A percentile compares a stretch with the other conserved stretches of the same genome.
Evolutionary conservation across 2,797 vertebrate genomes (phyloP).

Genomic region (Hydrolagus colliei): DNA sequence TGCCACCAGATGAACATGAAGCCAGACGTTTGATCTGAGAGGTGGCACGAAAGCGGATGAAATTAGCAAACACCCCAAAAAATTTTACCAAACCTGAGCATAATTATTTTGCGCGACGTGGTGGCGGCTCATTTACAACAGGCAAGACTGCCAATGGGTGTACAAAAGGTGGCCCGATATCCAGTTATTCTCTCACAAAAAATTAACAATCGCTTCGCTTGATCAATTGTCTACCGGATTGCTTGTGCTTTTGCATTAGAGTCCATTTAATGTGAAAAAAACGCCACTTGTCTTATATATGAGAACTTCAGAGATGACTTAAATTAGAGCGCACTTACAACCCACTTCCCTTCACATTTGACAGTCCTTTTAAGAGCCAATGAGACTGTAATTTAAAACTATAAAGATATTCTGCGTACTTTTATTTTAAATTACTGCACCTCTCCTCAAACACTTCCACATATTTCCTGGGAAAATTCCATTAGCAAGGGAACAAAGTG

Average conservation of each 20-base stretch:
- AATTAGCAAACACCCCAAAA: too few relatives aligned
- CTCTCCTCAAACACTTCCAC: conserved; percentile 20
- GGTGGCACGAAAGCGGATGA: too few relatives aligned
- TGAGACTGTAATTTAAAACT: conserved; percentile 27
- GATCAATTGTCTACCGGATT: conserved; percentile 10
- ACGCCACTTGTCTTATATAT: conserved; percentile 25
- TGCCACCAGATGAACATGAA: too few relatives aligned
- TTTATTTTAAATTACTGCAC: conserved; percentile 25
- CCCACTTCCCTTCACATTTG: conserved; percentile 30
- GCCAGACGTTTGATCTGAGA: too few relatives aligned
- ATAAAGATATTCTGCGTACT: conserved; percentile 3
- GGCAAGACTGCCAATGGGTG: too few relatives aligned
- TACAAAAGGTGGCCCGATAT: too few relatives aligned
- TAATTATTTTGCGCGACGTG: too few relatives aligned
- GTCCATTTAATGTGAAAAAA: conserved; percentile 25
- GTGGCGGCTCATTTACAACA: too few relatives aligned
- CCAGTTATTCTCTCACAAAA: too few relatives aligned
- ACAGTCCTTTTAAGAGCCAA: conserved; percentile 31
- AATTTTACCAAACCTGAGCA: too few relatives aligned
- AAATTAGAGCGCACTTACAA: conserved; percentile 27
- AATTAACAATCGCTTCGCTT: too few relatives aligned
- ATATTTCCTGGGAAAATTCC: conserved; percentile 25
- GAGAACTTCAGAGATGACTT: conserved; percentile 21
- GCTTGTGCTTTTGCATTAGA: background rate
- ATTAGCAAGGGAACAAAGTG: conserved; percentile 1